Evolutionary conservation across 2,888 invertebrate species (phyloP).

Genomic region (Eupithecia centaureata): DNA sequence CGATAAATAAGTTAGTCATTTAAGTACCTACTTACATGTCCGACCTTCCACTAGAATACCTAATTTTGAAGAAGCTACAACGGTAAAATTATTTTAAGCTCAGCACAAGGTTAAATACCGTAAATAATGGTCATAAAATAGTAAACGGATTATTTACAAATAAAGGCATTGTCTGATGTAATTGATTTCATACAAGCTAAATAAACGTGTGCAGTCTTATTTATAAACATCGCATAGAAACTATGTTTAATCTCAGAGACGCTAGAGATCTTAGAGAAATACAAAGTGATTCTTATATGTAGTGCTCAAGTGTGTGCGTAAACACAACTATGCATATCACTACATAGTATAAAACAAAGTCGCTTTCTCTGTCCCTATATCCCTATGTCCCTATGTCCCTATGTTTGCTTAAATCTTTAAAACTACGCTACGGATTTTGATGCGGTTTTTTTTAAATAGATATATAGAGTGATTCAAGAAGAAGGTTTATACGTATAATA

Average conservation of each 20-base stretch:
- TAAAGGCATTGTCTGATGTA: slow-evolving; percentile 2
- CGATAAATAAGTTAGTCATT: too few species aligned
- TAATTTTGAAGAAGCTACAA: background rate
- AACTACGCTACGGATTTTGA: too few species aligned
- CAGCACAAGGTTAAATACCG: background rate
- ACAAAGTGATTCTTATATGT: background rate
- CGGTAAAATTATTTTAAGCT: background rate
- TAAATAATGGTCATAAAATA: background rate
- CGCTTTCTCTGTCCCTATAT: too few species aligned
- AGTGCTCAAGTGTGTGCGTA: too few species aligned
- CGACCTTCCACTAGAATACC: background rate
- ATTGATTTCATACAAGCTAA: slow-evolving; percentile 16
- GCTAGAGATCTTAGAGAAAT: background rate
- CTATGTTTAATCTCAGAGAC: background rate
- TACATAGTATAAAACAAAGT: too few species aligned
- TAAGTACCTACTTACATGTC: too few species aligned
- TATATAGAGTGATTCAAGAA: too few species aligned
- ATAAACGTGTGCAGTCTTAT: slow-evolving; percentile 6
- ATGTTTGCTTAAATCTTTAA: too few species aligned
- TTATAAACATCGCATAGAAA: background rate
- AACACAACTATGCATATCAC: too few species aligned
- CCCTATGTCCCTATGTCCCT: too few species aligned
- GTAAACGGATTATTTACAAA: slow-evolving; percentile 28
- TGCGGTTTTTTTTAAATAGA: too few species aligned
- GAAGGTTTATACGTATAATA: too few species aligned